These are phyloP conservation scores for Mylabris phalerata DNA, from an alignment of 1,140 invertebrate genomes.

Conservation along the genomic window DNA sequence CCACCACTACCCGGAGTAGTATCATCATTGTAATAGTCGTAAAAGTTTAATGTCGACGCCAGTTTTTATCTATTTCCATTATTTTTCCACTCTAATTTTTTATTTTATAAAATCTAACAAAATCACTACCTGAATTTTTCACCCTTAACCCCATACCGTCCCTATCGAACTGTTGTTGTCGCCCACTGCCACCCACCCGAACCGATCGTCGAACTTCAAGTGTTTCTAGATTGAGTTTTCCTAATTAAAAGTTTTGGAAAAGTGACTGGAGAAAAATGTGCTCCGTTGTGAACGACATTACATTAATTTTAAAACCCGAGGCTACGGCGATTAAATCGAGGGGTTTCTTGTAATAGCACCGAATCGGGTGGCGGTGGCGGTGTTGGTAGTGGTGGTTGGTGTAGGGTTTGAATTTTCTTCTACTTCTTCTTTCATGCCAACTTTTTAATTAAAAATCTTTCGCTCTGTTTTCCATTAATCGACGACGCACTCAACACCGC, in stretches of 20 bases:
- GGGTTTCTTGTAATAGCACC: too few species aligned
- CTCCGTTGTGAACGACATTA: constrained; percentile 14
- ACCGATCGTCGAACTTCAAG: constrained; percentile 1
- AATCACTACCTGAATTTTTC: neutral
- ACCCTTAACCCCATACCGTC: neutral
- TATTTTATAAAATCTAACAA: too few species aligned
- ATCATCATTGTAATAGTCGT: constrained; percentile 15
- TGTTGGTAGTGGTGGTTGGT: too few species aligned
- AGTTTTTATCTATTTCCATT: constrained; percentile 26
- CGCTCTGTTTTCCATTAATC: constrained; percentile 15
- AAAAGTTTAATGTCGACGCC: constrained; percentile 33
- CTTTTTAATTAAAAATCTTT: neutral
- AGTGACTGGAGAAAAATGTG: constrained; percentile 17
- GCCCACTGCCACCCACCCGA: constrained; percentile 15
- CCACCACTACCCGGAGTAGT: neutral
- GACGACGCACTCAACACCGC: constrained; percentile 4
- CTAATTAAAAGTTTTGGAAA: constrained; percentile 27
- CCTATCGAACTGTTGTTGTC: constrained; percentile 14
- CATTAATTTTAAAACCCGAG: constrained; percentile 3
- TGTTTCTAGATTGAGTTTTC: constrained; percentile 26
- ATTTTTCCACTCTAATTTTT: too few species aligned
- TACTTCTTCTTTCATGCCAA: too few species aligned
- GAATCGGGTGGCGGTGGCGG: too few species aligned
- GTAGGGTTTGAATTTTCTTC: too few species aligned
- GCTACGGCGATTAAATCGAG: too few species aligned